Percentiles rank a stretch among this genome's conserved stretches.
Evolutionary conservation across 2,888 invertebrate genomes (phyloP).

Genomic region (Phengaris alcon): DNA sequence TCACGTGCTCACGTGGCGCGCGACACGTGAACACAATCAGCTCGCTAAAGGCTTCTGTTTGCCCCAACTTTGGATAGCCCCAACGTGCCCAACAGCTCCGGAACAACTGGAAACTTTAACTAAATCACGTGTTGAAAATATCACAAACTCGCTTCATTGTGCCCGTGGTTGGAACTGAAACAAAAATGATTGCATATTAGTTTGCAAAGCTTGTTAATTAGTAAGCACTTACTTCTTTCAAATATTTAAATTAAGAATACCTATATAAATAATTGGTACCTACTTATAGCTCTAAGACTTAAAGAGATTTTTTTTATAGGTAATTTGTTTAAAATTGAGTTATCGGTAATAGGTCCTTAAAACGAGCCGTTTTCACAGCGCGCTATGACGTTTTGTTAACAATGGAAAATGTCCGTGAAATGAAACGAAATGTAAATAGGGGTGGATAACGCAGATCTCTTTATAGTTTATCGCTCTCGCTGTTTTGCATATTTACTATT

Average conservation of each 20-base stretch:
- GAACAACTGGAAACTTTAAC: slow-evolving; percentile 56
- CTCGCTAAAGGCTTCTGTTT: slow-evolving; percentile 54
- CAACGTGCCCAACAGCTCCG: slow-evolving; percentile 64
- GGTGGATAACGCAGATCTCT: slow-evolving; percentile 22
- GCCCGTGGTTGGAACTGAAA: neutral
- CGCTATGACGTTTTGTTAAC: slow-evolving; percentile 22
- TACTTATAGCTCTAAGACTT: neutral
- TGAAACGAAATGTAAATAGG: slow-evolving; percentile 26
- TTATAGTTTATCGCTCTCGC: slow-evolving; percentile 4
- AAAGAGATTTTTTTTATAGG: neutral
- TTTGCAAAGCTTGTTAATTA: too few relatives aligned
- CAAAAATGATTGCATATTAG: neutral
- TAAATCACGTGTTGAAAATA: slow-evolving; percentile 58
- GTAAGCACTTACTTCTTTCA: neutral
- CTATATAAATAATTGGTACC: neutral
- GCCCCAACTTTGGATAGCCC: slow-evolving; percentile 52
- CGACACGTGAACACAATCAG: slow-evolving; percentile 39
- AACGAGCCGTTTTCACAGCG: slow-evolving; percentile 1
- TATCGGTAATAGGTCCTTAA: slow-evolving; percentile 42
- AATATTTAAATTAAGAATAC: too few relatives aligned
- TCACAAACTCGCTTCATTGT: slow-evolving; percentile 40
- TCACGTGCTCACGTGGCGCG: slow-evolving; percentile 56
- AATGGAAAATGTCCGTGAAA: slow-evolving; percentile 25
- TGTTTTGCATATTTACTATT: slow-evolving; percentile 10
- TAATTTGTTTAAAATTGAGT: slow-evolving; percentile 1